phyloP scores from a whole-genome alignment of 2,888 invertebrate species.

The Scrobipalpa costella region DNA sequence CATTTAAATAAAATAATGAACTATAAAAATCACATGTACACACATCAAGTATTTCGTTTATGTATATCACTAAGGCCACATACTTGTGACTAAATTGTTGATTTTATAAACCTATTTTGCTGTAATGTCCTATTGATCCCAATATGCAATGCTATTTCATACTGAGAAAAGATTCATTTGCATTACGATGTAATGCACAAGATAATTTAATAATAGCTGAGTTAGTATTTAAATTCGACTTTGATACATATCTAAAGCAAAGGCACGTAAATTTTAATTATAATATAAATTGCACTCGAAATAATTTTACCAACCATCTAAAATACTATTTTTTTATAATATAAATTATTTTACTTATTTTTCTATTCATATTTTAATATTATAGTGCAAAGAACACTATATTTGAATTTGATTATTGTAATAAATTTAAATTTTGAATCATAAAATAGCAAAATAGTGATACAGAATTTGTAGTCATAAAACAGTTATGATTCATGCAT shows the following conservation, averaged over 20 bases:
- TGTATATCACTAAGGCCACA: constrained; percentile 11
- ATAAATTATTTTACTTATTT: not conserved
- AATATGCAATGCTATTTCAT: constrained; percentile 1
- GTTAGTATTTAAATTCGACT: not conserved
- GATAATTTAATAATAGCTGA: not conserved
- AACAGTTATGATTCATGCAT: not conserved
- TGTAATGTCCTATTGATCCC: not conserved
- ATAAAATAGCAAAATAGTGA: not conserved
- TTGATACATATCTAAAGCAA: not conserved
- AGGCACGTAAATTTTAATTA: not conserved
- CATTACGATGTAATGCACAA: not conserved
- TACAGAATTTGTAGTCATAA: not conserved
- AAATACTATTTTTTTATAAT: not conserved
- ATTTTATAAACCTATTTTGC: not conserved
- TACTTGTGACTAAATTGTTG: not conserved
- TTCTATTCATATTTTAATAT: not conserved
- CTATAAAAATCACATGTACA: constrained; percentile 47
- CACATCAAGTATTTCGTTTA: constrained; percentile 7
- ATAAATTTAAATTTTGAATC: no score
- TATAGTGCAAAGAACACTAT: not conserved
- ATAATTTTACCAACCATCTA: constrained; percentile 2
- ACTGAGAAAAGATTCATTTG: not conserved
- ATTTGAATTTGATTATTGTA: not conserved
- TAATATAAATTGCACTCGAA: constrained; percentile 10
- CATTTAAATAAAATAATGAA: constrained; percentile 43